A percentile compares a stretch with the other conserved stretches of the same genome.
Evolutionary conservation across 1,140 invertebrate genomes (phyloP).

Genomic region (Propsilocerus akamusi): DNA sequence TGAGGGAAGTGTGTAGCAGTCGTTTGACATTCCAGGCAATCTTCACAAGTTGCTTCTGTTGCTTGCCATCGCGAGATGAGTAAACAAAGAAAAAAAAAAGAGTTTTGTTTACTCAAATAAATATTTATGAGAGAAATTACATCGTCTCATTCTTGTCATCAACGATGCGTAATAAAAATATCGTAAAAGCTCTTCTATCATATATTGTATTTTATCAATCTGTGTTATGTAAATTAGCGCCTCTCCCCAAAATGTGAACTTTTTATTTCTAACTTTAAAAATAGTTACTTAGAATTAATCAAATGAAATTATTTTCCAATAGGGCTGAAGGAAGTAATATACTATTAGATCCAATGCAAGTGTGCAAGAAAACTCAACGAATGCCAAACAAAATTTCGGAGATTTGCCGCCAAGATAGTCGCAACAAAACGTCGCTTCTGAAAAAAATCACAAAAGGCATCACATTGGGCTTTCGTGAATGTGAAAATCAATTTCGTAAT

Average conservation of each 20-base stretch:
- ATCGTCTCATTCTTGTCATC: background rate
- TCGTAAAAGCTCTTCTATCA: background rate
- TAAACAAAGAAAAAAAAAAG: no score
- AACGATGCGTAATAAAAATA: background rate
- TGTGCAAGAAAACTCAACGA: constrained; percentile 60
- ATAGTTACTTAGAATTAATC: no score
- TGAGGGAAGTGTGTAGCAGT: no score
- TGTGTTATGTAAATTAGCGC: constrained; percentile 1
- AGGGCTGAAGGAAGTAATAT: constrained; percentile 66
- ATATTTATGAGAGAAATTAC: background rate
- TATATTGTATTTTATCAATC: background rate
- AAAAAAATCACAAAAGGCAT: constrained; percentile 61
- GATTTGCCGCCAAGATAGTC: constrained; percentile 38
- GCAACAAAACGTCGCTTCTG: constrained; percentile 51
- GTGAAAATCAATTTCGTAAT: constrained; percentile 66
- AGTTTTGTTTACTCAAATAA: constrained; percentile 1
- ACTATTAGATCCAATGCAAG: constrained; percentile 68
- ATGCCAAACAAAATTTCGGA: constrained; percentile 52
- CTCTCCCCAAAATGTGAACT: no score
- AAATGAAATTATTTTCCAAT: no score
- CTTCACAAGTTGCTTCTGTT: no score
- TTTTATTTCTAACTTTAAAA: no score
- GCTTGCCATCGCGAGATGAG: no score
- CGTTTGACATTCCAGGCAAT: no score
- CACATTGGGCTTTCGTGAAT: constrained; percentile 58